Conservation (phyloP, 2,888 invertebrate species). For the Watsonalla cultraria region DNA sequence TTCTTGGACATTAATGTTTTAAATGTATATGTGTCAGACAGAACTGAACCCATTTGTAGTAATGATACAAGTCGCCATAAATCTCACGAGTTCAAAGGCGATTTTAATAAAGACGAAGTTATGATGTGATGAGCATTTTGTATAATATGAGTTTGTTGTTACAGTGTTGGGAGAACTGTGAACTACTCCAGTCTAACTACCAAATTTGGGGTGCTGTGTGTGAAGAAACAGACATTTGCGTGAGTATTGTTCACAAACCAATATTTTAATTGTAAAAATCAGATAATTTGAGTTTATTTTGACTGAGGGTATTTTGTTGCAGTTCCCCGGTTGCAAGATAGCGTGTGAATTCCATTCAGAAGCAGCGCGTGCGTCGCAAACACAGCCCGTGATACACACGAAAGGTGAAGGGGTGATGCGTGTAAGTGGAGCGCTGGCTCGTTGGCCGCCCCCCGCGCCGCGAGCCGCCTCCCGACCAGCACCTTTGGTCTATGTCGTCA, state of each 20-base stretch:
- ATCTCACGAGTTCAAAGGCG: conserved; percentile 41
- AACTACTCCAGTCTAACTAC: conserved; percentile 84
- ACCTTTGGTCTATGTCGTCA: conserved; percentile 83
- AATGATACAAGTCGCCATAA: conserved; percentile 39
- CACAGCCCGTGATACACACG: conserved; percentile 84
- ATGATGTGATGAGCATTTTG: conserved; percentile 30
- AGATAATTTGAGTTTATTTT: neutral
- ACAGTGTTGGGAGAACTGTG: conserved; percentile 89
- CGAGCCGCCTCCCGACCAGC: conserved; percentile 76
- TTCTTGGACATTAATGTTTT: conserved; percentile 32
- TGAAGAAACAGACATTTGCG: conserved; percentile 84
- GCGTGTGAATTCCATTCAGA: conserved; percentile 84
- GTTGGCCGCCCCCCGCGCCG: conserved; percentile 82
- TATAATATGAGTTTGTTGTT: conserved; percentile 59
- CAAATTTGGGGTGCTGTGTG: conserved; percentile 86
- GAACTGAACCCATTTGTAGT: conserved; percentile 39
- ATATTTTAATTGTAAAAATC: no score
- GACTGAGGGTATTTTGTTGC: conserved; percentile 43
- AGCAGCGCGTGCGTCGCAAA: conserved; percentile 80
- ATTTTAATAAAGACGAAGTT: conserved; percentile 40
- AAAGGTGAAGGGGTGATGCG: conserved; percentile 83
- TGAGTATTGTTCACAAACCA: conserved; percentile 66
- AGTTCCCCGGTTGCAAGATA: conserved; percentile 86
- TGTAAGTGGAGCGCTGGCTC: conserved; percentile 80
- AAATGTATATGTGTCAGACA: conserved; percentile 45